Evolutionary conservation across 2,888 invertebrate species (phyloP).

Genomic region (Ametastegia equiseti): DNA sequence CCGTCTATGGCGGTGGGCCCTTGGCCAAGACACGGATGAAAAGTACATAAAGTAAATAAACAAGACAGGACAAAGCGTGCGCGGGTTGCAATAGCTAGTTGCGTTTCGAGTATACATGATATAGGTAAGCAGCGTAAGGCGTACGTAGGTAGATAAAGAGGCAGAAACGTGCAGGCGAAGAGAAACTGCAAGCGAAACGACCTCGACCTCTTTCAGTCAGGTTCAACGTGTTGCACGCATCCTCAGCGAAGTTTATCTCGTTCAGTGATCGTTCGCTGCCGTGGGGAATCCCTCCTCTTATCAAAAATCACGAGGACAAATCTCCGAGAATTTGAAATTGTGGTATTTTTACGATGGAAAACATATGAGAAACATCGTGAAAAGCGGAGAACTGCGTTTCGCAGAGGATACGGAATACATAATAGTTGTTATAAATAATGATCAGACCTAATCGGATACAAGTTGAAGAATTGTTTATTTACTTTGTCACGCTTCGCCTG

Average conservation of each 20-base stretch:
- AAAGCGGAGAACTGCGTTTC: too few relatives aligned
- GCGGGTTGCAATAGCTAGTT: background rate
- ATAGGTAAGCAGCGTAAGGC: too few relatives aligned
- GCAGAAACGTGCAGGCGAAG: conserved; percentile 7
- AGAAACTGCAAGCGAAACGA: conserved; percentile 35
- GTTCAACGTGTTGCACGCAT: conserved; percentile 37
- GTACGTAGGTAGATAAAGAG: background rate
- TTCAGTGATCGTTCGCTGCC: background rate
- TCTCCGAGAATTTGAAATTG: background rate
- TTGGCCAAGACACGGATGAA: conserved; percentile 26
- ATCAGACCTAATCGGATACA: background rate
- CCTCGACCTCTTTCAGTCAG: conserved; percentile 48
- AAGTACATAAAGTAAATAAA: conserved; percentile 13
- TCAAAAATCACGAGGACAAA: background rate
- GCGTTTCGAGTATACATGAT: background rate
- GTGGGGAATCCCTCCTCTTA: background rate
- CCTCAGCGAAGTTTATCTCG: background rate
- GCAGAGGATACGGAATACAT: background rate
- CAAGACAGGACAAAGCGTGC: background rate
- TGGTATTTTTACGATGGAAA: too few relatives aligned
- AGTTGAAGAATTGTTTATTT: background rate
- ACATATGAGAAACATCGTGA: too few relatives aligned
- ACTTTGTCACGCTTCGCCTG: background rate
- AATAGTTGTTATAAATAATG: background rate
- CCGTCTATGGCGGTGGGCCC: background rate